Evolutionary conservation across 1,140 invertebrate genomes (phyloP).

Genomic region (Cydia fagiglandana): DNA sequence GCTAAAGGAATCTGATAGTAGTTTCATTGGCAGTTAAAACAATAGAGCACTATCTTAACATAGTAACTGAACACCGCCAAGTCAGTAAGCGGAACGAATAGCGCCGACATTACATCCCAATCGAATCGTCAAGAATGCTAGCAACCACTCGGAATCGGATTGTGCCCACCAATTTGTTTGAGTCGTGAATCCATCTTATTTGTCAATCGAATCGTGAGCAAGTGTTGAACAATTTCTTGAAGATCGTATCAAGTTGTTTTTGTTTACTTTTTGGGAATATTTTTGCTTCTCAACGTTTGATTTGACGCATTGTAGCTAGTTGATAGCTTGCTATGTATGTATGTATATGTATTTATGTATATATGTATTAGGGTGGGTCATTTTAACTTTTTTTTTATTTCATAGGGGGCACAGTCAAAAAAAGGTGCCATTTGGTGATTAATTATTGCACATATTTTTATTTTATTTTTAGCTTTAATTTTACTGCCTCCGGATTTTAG

Average conservation of each 20-base stretch:
- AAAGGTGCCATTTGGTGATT: too few relatives aligned
- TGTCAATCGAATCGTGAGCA: constrained; percentile 4
- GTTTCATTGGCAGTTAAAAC: neutral
- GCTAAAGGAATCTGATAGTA: neutral
- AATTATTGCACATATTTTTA: too few relatives aligned
- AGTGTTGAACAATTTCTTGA: neutral
- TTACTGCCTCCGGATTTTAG: too few relatives aligned
- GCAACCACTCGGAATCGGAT: neutral
- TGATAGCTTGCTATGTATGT: too few relatives aligned
- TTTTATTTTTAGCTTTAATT: too few relatives aligned
- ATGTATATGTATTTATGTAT: too few relatives aligned
- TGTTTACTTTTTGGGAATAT: neutral
- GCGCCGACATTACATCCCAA: neutral
- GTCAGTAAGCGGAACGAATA: neutral
- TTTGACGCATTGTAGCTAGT: too few relatives aligned
- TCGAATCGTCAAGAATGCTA: neutral
- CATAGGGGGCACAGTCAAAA: too few relatives aligned
- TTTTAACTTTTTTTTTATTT: too few relatives aligned
- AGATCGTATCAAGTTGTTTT: neutral
- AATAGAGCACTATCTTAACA: neutral
- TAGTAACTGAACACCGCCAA: neutral
- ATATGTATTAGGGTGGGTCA: too few relatives aligned
- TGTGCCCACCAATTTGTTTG: neutral
- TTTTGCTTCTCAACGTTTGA: neutral
- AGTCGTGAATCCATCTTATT: neutral